Conservation (phyloP, 2,888 invertebrate genomes). For the Rhaphigaster nebulosa region DNA sequence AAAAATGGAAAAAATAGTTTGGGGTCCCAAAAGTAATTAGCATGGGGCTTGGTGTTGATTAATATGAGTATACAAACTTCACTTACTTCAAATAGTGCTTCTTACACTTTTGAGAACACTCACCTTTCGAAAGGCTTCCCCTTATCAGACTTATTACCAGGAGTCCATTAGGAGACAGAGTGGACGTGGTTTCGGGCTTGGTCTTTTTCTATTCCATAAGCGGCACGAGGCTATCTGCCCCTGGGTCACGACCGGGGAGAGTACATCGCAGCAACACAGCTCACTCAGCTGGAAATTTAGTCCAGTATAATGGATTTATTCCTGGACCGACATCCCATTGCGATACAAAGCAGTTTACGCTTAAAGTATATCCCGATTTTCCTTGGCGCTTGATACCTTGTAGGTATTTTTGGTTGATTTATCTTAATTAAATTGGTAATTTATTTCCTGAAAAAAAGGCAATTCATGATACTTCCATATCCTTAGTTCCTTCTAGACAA, state of each 20-base stretch:
- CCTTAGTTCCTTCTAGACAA: no score
- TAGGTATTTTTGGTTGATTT: no score
- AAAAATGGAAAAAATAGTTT: no score
- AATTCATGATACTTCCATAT: no score
- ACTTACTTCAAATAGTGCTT: background rate
- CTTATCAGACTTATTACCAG: constrained; percentile 20
- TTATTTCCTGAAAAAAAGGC: no score
- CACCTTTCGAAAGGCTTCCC: background rate
- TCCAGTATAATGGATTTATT: background rate
- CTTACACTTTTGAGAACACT: background rate
- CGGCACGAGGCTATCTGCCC: constrained; percentile 47
- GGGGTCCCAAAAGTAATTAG: no score
- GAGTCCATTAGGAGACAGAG: constrained; percentile 36
- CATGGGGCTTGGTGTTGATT: no score
- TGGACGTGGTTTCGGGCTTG: background rate
- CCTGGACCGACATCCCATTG: background rate
- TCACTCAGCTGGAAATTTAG: background rate
- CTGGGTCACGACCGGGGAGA: constrained; percentile 28
- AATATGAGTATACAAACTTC: background rate
- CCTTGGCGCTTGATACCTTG: no score
- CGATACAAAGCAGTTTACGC: no score
- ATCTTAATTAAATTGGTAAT: no score
- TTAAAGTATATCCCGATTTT: no score
- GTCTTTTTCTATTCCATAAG: constrained; percentile 40
- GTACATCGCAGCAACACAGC: background rate